Evolutionary conservation across 2,113 vertebrate genomes (phyloP), one percentile per base, ranked within the genome.

Genomic region (Nothoprocta pentlandii): DNA sequence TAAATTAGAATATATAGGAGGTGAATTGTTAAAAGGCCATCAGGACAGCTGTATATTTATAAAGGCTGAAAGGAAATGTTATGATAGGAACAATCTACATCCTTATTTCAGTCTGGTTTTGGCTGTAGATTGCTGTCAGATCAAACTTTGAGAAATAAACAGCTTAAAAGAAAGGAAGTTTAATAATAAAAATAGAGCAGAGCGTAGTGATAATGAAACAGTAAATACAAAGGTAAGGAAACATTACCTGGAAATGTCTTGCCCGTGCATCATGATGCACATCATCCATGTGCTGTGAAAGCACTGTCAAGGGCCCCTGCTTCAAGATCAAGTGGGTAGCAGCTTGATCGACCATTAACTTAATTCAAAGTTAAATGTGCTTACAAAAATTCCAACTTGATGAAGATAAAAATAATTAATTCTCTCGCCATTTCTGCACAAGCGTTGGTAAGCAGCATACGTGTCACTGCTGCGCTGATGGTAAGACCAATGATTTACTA

Each of bases 1-100:
- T 95, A 95, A 94, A 92, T 97, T 86, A 95, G 90, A 69, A 63
- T 83, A 58, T 92, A 87, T 93, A 87, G 92, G 81, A 93, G 88
- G 41, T 90, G 83, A 89, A 75, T 62, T 92, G 63, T 53, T 89
- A 39, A 41, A 80, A 93, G 84, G 66, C 79, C 47, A 74, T 42
- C 69, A 87, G 85, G 88, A 82, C 28, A 63, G 19, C 30, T 95
- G 32, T 67, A 30, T 92, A 42, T 74, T 85, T 80, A 80, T 80
- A 80, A 95, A 87, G 75, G 46, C 62, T 74, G 68, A 96, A 92
- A 75, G 66, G 83, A 89, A 92, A 88, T 47, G n/a, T 78, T 76
- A 53, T 56, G 75, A 15, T 36, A 44, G 42, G 74, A 62, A 54
- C 54, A 66, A 23, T n/a, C 47, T 71, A 61, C 73, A 78, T 30